Base-by-base conservation (phyloP, 2,888 invertebrate genomes). In the Syrphus vitripennis region DNA sequence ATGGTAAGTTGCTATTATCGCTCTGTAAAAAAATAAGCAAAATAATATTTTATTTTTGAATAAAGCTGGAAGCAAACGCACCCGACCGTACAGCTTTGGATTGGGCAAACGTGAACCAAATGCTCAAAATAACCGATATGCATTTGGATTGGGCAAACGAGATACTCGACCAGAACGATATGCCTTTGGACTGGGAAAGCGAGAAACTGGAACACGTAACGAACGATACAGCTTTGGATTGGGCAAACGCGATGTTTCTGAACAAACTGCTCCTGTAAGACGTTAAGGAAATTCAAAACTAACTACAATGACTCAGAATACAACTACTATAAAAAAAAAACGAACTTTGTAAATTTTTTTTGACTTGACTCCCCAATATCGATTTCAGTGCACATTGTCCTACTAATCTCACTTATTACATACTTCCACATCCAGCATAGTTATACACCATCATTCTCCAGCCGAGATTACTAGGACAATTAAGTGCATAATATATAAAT, bases 11-110 rank as follows among this genome's bases (percentile, higher is more conserved):
- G n/a, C n/a, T n/a, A 48, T 21, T 12, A 1, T 48, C 5, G 3
- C 1, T 0, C 19, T 19, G 1, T 7, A 19, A 19, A 19, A 3
- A 2, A 45, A 48, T 40, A 40, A n/a, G n/a, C 1, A 45, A 42
- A 9, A 19, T 7, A 2, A 9, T 14, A 0, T 19, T 21, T 12
- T 16, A 19, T 61, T 57, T 59, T 55, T 3, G 0, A 50, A 72
- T 77, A 10, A 59, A 86, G 86, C 63, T 83, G 88, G 83, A 67
- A 83, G 70, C 65, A 94, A 95, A 91, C 94, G 95, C 83, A 94
- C 94, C 55, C 93, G 94, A 9, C 94, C 94, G 0, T 95, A 95
- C 92, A 94, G 94, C 61, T 95, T 95, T 90, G 95, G 95, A 1
- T 92, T 95, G 12, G 95, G 95, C 7, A 95, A 95, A 90, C 94